Percentiles rank a stretch among this genome's conserved stretches.
Evolutionary conservation across 2,888 invertebrate genomes (phyloP).

Genomic region (Caenorhabditis sp.): DNA sequence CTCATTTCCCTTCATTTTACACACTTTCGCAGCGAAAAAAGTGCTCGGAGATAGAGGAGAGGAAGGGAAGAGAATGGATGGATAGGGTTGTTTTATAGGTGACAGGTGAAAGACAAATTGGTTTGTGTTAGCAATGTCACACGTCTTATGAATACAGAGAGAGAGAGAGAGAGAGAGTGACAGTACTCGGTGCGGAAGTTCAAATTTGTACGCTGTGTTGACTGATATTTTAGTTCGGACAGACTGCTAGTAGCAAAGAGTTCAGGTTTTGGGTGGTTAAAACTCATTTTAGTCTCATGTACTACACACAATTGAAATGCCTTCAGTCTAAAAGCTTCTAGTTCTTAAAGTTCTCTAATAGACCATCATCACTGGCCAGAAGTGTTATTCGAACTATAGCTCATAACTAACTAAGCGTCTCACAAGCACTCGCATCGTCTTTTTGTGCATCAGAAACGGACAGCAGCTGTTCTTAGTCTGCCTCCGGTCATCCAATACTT

Average conservation of each 20-base stretch:
- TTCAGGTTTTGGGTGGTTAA: too few species aligned
- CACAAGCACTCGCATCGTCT: conserved; percentile 23
- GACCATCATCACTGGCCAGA: conserved; percentile 22
- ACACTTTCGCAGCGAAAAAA: conserved; percentile 28
- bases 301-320: neutral
- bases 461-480: conserved; percentile 47
- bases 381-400: conserved; percentile 34
- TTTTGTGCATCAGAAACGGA: neutral
- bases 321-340: neutral
- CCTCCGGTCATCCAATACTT: conserved; percentile 59
- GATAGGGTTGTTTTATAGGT: conserved; percentile 39
- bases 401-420: conserved; percentile 35
- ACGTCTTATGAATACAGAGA: neutral
- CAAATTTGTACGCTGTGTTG: too few species aligned
- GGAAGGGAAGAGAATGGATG: neutral
- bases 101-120: conserved; percentile 59
- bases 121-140: conserved; percentile 1
- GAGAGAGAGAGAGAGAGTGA: too few species aligned
- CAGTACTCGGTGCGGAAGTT: too few species aligned
- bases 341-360: too few species aligned
- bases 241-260: too few species aligned
- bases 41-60: neutral
- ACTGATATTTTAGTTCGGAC: neutral
- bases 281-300: neutral
- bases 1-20: conserved; percentile 40